phyloP scores from a whole-genome alignment of 2,888 invertebrate species.

The Drepana falcataria region DNA sequence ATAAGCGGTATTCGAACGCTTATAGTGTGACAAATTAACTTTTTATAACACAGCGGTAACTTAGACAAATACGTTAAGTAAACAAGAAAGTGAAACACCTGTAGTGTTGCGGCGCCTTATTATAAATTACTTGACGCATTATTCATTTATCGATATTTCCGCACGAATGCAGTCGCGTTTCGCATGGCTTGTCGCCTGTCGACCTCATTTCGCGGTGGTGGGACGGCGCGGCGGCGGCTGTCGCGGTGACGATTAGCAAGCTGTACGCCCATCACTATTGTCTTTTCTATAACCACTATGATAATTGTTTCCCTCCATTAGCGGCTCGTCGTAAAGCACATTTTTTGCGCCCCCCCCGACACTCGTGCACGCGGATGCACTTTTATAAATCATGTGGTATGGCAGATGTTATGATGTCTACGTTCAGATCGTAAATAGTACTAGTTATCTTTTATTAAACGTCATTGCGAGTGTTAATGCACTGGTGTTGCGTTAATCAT shows the following conservation, averaged over 20 bases:
- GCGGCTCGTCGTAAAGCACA: constrained; percentile 5
- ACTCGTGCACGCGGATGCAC: constrained; percentile 4
- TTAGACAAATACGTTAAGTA: not conserved
- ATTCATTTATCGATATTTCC: constrained; percentile 48
- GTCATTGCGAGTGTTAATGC: constrained; percentile 36
- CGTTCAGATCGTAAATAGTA: constrained; percentile 16
- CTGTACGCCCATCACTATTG: constrained; percentile 62
- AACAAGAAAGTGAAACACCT: not conserved
- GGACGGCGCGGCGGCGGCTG: constrained; percentile 54
- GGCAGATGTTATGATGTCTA: constrained; percentile 9
- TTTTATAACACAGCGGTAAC: not conserved
- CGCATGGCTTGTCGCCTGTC: constrained; percentile 44
- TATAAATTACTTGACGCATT: constrained; percentile 22
- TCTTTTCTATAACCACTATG: constrained; percentile 35
- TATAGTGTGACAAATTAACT: too few relatives aligned
- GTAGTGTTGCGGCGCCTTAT: constrained; percentile 10
- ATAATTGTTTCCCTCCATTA: constrained; percentile 33
- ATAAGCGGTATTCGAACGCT: too few relatives aligned
- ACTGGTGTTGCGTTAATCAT: constrained; percentile 52
- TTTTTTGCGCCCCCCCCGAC: constrained; percentile 30
- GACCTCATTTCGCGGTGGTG: constrained; percentile 48
- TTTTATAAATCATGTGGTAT: not conserved
- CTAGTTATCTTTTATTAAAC: constrained; percentile 27
- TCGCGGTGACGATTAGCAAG: constrained; percentile 49
- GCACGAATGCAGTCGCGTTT: constrained; percentile 35